Evolutionary conservation across 2,888 invertebrate species (phyloP).

Genomic region (Biston stratarius): DNA sequence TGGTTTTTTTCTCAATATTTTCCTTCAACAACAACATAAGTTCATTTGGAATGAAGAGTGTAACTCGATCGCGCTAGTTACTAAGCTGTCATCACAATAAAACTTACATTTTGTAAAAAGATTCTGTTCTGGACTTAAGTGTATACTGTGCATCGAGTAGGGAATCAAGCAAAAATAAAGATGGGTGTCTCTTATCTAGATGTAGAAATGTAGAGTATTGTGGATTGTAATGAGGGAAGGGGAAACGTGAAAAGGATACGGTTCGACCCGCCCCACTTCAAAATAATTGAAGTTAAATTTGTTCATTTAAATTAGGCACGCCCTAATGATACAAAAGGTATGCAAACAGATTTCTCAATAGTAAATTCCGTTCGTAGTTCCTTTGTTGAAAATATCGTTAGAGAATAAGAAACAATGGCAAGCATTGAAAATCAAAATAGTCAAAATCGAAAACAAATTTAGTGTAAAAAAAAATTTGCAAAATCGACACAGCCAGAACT

Average conservation of each 20-base stretch:
- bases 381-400: constrained; percentile 20
- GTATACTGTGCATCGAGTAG: constrained; percentile 29
- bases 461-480: no score
- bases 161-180: constrained; percentile 74
- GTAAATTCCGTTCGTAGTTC: constrained; percentile 48
- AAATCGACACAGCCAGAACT: no score
- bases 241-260: constrained; percentile 82
- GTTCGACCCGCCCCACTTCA: constrained; percentile 78
- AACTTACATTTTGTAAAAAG: not conserved
- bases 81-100: no score
- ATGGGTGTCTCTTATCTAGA: constrained; percentile 82
- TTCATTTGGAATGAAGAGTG: no score
- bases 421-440: constrained; percentile 47
- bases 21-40: no score
- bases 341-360: constrained; percentile 44
- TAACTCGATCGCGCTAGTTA: no score
- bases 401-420: constrained; percentile 11
- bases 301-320: constrained; percentile 79
- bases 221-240: constrained; percentile 82
- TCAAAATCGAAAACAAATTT: not conserved
- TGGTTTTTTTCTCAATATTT: no score
- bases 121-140: not conserved
- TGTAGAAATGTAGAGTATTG: constrained; percentile 78
- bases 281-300: constrained; percentile 86
- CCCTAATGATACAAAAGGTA: constrained; percentile 62